phyloP scores from a whole-genome alignment of 2,888 invertebrate species.

The Scelioninae gen. 2 region DNA sequence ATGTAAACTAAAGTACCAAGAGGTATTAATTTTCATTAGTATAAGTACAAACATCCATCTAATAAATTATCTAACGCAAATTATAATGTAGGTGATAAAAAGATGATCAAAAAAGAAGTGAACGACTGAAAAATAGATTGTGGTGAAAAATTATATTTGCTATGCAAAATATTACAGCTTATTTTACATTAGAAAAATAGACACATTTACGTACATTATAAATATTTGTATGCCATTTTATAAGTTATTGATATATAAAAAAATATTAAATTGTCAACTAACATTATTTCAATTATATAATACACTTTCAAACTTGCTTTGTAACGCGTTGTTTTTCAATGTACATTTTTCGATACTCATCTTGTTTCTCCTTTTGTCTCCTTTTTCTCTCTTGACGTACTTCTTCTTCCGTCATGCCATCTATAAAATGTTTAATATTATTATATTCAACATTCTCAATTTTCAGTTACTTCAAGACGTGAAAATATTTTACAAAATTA shows the following conservation, averaged over 20 bases:
- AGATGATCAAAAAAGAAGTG: too few relatives aligned
- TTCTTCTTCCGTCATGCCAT: constrained; percentile 5
- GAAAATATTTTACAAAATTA: background rate
- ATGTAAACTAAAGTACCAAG: background rate
- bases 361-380: constrained; percentile 16
- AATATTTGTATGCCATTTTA: background rate
- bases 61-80: too few relatives aligned
- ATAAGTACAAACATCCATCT: background rate
- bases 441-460: background rate
- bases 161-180: background rate
- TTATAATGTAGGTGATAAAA: too few relatives aligned
- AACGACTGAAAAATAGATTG: too few relatives aligned
- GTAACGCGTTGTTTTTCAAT: constrained; percentile 10
- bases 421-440: constrained; percentile 2
- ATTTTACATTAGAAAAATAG: background rate
- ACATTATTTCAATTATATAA: background rate
- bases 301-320: background rate
- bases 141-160: too few relatives aligned
- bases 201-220: background rate
- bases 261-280: background rate
- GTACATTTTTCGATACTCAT: constrained; percentile 20
- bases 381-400: background rate
- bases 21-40: background rate
- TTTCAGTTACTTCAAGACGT: background rate
- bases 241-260: background rate